Base-by-base conservation (phyloP, 2,113 vertebrate species). In the Alaudala cheleensis region DNA sequence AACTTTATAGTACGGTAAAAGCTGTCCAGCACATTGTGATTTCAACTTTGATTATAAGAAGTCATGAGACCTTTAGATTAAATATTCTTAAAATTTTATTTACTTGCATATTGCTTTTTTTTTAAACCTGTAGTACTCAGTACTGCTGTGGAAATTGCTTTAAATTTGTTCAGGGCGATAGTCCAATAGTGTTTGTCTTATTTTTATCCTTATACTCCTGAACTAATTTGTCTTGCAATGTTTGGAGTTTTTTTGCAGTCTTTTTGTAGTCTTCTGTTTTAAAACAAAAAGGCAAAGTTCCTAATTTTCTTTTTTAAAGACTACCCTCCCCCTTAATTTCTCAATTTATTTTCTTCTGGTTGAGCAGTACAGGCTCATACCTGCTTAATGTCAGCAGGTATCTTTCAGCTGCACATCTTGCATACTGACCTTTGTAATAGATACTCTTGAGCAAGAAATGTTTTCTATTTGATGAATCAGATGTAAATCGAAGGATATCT, bases 381-480 rank as follows among this genome's bases (percentile, higher is more conserved):
- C 81, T 95, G 69, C 83, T 65, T 86, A 44, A 50, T 51, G 37
- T 80, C 40, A 78, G 54, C 67, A 88, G 57, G 51, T 92, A 37
- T 71, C 81, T 92, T 85, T 85, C 49, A 69, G 50, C 50, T 81
- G 37, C 42, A 65, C 2, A 1, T 54, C 33, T 81, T 85, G 24
- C 14, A 54, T 16, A 45, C 45, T 67, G 77, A 69, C 62, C 78
- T 93, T 79, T 14, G 0, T 78, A 81, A 72, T 42, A 81, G 57
- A 77, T 79, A 39, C 25, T 81, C 62, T 62, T 73, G 56, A 86
- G 80, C 34, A 78, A 88, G 47, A 90, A 83, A 71, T 58, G 13
- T 37, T 87, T 91, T 76, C 33, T 84, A 24, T 87, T 74, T 60
- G 80, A 70, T 88, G 12, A 83, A 50, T 61, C 71, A 70, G 33